Evolutionary conservation across 2,888 invertebrate species (phyloP).

Genomic region (Biston betularia): DNA sequence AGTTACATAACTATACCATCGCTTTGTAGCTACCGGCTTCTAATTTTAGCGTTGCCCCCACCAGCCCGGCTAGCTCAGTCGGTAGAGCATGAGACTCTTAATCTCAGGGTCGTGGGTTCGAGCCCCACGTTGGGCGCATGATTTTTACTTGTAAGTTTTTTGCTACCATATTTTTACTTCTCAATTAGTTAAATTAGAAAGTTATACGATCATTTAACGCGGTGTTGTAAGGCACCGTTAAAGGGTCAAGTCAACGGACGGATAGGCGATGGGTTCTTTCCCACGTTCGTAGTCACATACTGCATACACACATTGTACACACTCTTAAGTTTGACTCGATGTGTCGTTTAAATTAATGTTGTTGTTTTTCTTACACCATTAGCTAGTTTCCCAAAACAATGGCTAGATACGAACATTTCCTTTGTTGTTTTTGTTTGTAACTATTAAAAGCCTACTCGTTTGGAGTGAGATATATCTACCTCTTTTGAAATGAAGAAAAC

Average conservation of each 20-base stretch:
- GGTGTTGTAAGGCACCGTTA: slow-evolving; percentile 66
- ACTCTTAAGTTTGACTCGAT: slow-evolving; percentile 26
- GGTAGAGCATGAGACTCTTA: slow-evolving; percentile 88
- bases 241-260: slow-evolving; percentile 65
- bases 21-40: slow-evolving; percentile 15
- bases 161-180: slow-evolving; percentile 22
- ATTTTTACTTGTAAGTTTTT: slow-evolving; percentile 39
- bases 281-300: slow-evolving; percentile 67
- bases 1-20: neutral
- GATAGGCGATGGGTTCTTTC: slow-evolving; percentile 65
- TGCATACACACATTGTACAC: slow-evolving; percentile 47
- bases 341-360: slow-evolving; percentile 21
- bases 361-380: slow-evolving; percentile 27
- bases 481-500: no score
- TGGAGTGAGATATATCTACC: no score
- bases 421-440: neutral
- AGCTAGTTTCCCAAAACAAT: slow-evolving; percentile 29
- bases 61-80: slow-evolving; percentile 85
- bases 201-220: slow-evolving; percentile 57
- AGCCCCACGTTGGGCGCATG: slow-evolving; percentile 87
- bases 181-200: slow-evolving; percentile 27
- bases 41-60: neutral
- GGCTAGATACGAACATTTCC: neutral
- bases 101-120: slow-evolving; percentile 89
- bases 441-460: no score